Conservation (phyloP, 2,888 invertebrate genomes). For the Enoplolaimus lenunculus region DNA sequence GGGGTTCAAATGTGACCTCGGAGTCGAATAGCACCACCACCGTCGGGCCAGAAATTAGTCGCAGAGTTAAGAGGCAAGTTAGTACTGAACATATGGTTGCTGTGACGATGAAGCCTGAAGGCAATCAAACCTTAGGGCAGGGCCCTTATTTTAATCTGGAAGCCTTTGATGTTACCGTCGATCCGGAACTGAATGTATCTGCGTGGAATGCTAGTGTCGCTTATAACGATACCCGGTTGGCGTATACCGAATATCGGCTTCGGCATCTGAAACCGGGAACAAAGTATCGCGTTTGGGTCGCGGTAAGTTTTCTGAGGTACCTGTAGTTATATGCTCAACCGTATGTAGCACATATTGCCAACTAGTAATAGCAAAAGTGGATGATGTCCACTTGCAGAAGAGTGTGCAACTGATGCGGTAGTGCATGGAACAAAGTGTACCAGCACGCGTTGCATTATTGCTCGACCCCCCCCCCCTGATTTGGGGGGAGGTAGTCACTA, state of each 20-base stretch:
- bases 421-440: too few species aligned
- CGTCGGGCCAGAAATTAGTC: not conserved
- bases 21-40: not conserved
- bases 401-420: too few species aligned
- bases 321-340: too few species aligned
- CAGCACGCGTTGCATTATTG: too few species aligned
- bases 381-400: too few species aligned
- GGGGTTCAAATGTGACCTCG: not conserved
- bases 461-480: too few species aligned
- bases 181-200: not conserved
- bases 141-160: too few species aligned
- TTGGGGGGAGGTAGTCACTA: too few species aligned
- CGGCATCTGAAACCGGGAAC: slow-evolving; percentile 2
- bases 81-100: not conserved
- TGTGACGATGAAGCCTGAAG: not conserved
- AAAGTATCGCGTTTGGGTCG: slow-evolving; percentile 10
- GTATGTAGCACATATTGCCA: too few species aligned
- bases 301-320: too few species aligned
- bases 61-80: not conserved
- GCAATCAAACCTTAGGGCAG: not conserved
- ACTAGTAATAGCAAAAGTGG: too few species aligned
- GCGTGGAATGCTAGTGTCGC: not conserved
- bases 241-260: not conserved
- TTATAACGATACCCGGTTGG: not conserved
- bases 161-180: too few species aligned